These are phyloP conservation scores for Eriosoma lanigerum DNA, from an alignment of 1,140 invertebrate species.

Conservation along the genomic window DNA sequence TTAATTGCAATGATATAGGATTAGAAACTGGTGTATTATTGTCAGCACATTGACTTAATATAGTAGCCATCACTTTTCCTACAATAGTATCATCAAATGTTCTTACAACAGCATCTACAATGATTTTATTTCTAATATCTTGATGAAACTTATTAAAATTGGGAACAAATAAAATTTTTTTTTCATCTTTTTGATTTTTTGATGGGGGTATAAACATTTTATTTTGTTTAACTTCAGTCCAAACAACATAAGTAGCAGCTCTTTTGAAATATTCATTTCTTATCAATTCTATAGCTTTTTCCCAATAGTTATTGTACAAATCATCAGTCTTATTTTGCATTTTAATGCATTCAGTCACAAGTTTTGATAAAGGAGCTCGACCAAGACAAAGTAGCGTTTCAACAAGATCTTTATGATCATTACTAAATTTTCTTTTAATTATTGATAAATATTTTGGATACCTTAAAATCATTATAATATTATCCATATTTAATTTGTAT, in stretches of 20 bases:
- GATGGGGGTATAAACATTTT: slow-evolving; percentile 13
- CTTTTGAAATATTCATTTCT: slow-evolving; percentile 45
- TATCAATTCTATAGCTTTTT: slow-evolving; percentile 36
- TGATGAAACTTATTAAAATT: slow-evolving; percentile 43
- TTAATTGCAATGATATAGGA: slow-evolving; percentile 40
- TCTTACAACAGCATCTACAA: slow-evolving; percentile 27
- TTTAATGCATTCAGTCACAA: slow-evolving; percentile 28
- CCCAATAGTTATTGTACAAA: slow-evolving; percentile 27
- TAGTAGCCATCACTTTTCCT: slow-evolving; percentile 38
- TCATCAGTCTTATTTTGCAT: slow-evolving; percentile 24
- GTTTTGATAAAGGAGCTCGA: slow-evolving; percentile 35
- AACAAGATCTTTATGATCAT: slow-evolving; percentile 12
- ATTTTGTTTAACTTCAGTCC: slow-evolving; percentile 42
- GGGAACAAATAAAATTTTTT: slow-evolving; percentile 24
- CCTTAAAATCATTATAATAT: slow-evolving; percentile 34
- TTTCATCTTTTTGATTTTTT: slow-evolving; percentile 43
- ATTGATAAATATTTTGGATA: slow-evolving; percentile 43
- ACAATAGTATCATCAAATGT: slow-evolving; percentile 34
- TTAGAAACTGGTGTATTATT: slow-evolving; percentile 34
- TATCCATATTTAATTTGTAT: slow-evolving; percentile 41
- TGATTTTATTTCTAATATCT: slow-evolving; percentile 45
- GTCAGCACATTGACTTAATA: slow-evolving; percentile 36
- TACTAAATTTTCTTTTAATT: slow-evolving; percentile 42
- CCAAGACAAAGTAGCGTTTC: slow-evolving; percentile 26
- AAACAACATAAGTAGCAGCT: slow-evolving; percentile 28